A percentile compares a stretch with the other conserved stretches of the same genome.
These are phyloP conservation scores for Polietes domitor DNA, from an alignment of 2,888 invertebrate species.

Conservation along the genomic window DNA sequence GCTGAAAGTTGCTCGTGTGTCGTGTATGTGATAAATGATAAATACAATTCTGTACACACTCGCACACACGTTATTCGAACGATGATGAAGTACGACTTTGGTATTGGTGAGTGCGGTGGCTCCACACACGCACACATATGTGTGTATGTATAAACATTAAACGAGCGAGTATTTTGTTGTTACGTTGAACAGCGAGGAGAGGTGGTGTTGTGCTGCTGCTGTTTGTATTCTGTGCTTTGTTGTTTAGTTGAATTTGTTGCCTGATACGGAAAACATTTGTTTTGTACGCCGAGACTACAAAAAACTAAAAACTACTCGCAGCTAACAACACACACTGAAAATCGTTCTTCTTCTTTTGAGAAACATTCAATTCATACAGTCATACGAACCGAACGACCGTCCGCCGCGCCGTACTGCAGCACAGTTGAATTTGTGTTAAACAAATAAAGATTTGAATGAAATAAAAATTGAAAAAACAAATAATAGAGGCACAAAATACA, in stretches of 20 bases:
- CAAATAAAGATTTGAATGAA: conserved; percentile 63
- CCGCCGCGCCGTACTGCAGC: neutral
- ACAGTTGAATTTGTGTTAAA: conserved; percentile 58
- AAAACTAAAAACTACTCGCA: conserved; percentile 33
- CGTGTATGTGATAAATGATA: conserved; percentile 55
- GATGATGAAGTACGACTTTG: conserved; percentile 31
- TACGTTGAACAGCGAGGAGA: conserved; percentile 56
- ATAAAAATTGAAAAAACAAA: conserved; percentile 63
- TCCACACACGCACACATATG: conserved; percentile 31
- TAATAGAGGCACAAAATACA: conserved; percentile 46
- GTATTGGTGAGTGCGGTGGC: conserved; percentile 38
- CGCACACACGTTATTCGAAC: conserved; percentile 56
- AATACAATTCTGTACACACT: no score
- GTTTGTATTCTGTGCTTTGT: conserved; percentile 72
- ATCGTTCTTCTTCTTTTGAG: conserved; percentile 7
- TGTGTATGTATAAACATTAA: conserved; percentile 30
- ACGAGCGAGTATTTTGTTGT: conserved; percentile 68
- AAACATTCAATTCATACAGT: conserved; percentile 7
- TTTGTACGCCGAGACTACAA: conserved; percentile 49
- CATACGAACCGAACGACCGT: conserved; percentile 29
- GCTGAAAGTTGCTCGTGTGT: conserved; percentile 64
- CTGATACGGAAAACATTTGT: conserved; percentile 76
- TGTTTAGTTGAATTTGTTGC: conserved; percentile 77
- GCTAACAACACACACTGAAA: no score
- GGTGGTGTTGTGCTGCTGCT: conserved; percentile 56